Percentiles rank a stretch among this genome's conserved stretches.
Evolutionary conservation across 2,888 invertebrate genomes (phyloP).

Genomic region (Phyllotreta striolata): DNA sequence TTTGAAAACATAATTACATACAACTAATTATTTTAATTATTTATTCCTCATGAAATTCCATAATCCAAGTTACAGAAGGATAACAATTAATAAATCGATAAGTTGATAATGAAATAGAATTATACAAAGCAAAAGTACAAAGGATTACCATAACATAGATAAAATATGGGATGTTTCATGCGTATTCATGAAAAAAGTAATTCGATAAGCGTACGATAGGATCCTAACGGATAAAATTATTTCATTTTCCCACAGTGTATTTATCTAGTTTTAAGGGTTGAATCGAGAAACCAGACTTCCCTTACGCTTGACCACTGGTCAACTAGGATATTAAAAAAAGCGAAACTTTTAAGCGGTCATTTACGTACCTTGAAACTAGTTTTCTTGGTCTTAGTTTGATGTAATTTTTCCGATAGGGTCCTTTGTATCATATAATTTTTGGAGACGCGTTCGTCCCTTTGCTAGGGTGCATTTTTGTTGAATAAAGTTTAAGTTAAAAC

Average conservation of each 20-base stretch:
- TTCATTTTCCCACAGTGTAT: constrained; percentile 48
- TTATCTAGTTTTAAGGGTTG: constrained; percentile 46
- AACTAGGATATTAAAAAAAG: constrained; percentile 39
- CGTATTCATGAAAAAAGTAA: constrained; percentile 16
- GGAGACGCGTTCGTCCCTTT: constrained; percentile 40
- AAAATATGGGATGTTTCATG: constrained; percentile 1
- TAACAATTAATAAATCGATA: too few relatives aligned
- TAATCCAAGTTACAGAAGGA: too few relatives aligned
- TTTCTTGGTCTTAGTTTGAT: constrained; percentile 47
- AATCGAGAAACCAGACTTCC: constrained; percentile 44
- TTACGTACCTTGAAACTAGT: constrained; percentile 47
- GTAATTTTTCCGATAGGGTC: constrained; percentile 49
- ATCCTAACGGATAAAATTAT: constrained; percentile 38
- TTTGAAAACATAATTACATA: neutral
- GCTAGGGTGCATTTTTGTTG: constrained; percentile 34
- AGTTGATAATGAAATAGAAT: too few relatives aligned
- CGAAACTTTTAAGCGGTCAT: constrained; percentile 46
- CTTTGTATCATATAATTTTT: constrained; percentile 46
- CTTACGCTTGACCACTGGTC: constrained; percentile 46
- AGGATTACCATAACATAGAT: neutral
- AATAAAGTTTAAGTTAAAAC: constrained; percentile 41
- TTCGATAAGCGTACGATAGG: constrained; percentile 9
- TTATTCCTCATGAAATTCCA: too few relatives aligned
- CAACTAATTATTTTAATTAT: too few relatives aligned
- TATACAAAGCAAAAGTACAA: too few relatives aligned